These are phyloP conservation scores for Girardinichthys multiradiatus DNA, from an alignment of 2,113 vertebrate species.

Conservation along the genomic window DNA sequence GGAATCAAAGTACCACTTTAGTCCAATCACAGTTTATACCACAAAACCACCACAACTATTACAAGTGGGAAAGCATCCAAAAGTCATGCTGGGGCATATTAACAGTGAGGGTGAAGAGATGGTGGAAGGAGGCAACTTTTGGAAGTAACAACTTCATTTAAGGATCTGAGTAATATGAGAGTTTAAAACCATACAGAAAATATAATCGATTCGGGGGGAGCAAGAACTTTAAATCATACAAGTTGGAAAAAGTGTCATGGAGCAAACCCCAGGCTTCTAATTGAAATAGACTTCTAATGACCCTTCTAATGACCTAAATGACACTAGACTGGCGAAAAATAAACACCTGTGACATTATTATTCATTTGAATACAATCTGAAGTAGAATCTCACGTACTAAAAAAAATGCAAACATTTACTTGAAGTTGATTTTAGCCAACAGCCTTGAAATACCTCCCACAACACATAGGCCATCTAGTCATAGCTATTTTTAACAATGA, in stretches of 20 bases:
- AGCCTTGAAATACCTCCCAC: conserved; percentile 17
- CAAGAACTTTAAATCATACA: neutral
- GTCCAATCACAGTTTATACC: conserved; percentile 46
- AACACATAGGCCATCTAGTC: conserved; percentile 41
- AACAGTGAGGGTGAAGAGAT: conserved; percentile 75
- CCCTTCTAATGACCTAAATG: conserved; percentile 1
- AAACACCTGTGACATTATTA: neutral
- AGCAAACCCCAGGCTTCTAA: no score
- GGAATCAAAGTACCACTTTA: conserved; percentile 33
- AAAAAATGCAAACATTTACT: neutral
- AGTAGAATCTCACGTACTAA: neutral
- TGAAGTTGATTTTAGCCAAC: conserved; percentile 20
- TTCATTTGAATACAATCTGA: neutral
- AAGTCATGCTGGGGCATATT: conserved; percentile 77
- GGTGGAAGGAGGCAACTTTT: conserved; percentile 64
- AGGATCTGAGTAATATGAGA: neutral
- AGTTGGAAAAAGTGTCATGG: neutral
- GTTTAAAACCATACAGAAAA: neutral
- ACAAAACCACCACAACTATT: conserved; percentile 64
- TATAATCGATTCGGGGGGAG: conserved; percentile 1
- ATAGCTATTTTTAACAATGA: conserved; percentile 63
- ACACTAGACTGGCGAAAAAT: neutral
- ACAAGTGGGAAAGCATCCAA: conserved; percentile 71
- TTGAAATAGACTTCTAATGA: no score
- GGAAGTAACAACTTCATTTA: neutral